A percentile compares a stretch with the other conserved stretches of the same genome.
These are phyloP conservation scores for Beaufortia kweichowensis DNA, from an alignment of 2,113 vertebrate genomes.

Conservation along the genomic window DNA sequence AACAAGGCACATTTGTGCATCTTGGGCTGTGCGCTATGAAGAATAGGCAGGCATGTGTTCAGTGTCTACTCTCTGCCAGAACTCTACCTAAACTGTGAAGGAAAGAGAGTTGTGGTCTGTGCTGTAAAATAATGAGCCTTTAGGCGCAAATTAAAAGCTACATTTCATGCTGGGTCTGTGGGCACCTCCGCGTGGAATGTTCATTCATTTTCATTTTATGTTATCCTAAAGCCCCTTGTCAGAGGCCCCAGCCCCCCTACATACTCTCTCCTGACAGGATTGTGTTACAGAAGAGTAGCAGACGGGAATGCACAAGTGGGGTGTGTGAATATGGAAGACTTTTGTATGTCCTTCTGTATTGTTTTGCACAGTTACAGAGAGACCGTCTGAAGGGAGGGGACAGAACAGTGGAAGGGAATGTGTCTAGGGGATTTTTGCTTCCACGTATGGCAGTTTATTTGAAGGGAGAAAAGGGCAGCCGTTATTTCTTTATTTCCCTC, in stretches of 20 bases:
- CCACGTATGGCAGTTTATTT: conserved; percentile 33
- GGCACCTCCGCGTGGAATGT: conserved; percentile 41
- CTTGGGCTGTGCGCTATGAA: conserved; percentile 29
- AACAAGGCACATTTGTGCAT: conserved; percentile 30
- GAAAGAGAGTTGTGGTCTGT: conserved; percentile 31
- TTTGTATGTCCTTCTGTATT: conserved; percentile 56
- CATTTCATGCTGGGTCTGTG: conserved; percentile 37
- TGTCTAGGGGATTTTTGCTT: conserved; percentile 39
- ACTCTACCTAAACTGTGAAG: conserved; percentile 56
- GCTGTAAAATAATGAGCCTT: conserved; percentile 10
- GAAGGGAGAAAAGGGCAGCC: conserved; percentile 46
- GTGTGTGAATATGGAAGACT: conserved; percentile 67
- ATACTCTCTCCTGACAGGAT: conserved; percentile 55
- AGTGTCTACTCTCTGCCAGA: conserved; percentile 53
- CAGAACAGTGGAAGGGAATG: conserved; percentile 41
- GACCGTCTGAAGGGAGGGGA: conserved; percentile 22
- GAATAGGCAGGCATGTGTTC: conserved; percentile 49
- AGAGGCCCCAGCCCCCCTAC: conserved; percentile 30
- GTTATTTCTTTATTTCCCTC: conserved; percentile 64
- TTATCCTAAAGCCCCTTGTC: conserved; percentile 51
- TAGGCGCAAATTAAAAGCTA: conserved; percentile 36
- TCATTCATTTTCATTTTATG: conserved; percentile 60
- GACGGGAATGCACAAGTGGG: conserved; percentile 74
- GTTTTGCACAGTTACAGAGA: conserved; percentile 46
- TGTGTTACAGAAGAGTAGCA: conserved; percentile 71